These are phyloP conservation scores for Trichopria drosophilae DNA, from an alignment of 2,888 invertebrate genomes.

Conservation along the genomic window DNA sequence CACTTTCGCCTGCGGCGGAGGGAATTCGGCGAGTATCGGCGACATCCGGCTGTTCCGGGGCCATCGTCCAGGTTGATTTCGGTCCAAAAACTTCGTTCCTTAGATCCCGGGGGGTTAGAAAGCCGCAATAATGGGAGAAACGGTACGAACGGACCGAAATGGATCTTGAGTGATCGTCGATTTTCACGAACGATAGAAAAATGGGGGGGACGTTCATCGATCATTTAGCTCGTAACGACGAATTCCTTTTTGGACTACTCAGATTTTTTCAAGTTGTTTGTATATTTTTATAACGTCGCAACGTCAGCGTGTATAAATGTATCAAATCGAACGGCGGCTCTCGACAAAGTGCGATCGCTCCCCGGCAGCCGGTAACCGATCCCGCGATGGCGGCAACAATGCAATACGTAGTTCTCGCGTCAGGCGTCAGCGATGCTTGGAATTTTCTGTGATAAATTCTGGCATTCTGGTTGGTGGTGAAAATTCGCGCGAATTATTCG, in stretches of 20 bases:
- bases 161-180: background rate
- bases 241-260: slow-evolving; percentile 29
- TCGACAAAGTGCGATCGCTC: too few species aligned
- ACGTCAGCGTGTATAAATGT: slow-evolving; percentile 26
- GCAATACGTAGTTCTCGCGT: slow-evolving; percentile 23
- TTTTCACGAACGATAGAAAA: slow-evolving; percentile 20
- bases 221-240: slow-evolving; percentile 30
- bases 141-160: slow-evolving; percentile 26
- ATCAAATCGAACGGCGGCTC: slow-evolving; percentile 25
- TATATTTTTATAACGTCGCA: slow-evolving; percentile 48
- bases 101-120: too few species aligned
- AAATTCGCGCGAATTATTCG: too few species aligned
- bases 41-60: too few species aligned
- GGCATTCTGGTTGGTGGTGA: slow-evolving; percentile 36
- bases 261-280: slow-evolving; percentile 43
- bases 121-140: too few species aligned
- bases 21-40: too few species aligned
- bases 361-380: too few species aligned
- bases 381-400: too few species aligned
- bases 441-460: slow-evolving; percentile 42
- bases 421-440: slow-evolving; percentile 25
- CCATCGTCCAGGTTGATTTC: too few species aligned
- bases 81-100: too few species aligned
- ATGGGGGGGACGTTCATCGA: slow-evolving; percentile 27
- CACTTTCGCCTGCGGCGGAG: too few species aligned